Evolutionary conservation across 2,113 vertebrate genomes (phyloP), one percentile per base, ranked within the genome.

Genomic region (Anoura caudifer): DNA sequence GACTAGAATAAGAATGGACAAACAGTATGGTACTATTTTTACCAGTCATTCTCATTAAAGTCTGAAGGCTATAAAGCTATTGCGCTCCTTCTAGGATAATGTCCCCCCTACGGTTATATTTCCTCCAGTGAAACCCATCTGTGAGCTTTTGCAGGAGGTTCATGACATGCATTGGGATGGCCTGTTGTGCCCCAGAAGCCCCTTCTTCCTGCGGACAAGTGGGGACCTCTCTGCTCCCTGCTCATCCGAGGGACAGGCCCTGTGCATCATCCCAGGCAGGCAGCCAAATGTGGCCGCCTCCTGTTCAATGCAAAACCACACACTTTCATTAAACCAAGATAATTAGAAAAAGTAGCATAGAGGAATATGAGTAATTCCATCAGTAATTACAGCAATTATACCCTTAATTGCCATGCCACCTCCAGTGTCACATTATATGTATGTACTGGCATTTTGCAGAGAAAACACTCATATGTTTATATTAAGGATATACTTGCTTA

Each of bases 241-340:
- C 76, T 92, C 93, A 90, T 95, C 75, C 87, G 82, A 96, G 88
- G 87, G 83, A 92, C 81, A 81, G 95, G 72, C 80, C 69, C 84
- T n/a, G 65, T 93, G 63, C 93, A 89, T 95, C 96, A 90, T 94
- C 70, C 59, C 72, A 95, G 97, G 97, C 95, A 97, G 92, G 90
- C 80, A 52, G 96, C 96, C 97, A 97, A 97, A 96, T 92, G 95
- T 7, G 92, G 96, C 92, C 96, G 94, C 94, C 95, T 97, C 94
- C 96, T 97, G 94, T 93, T 97, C 92, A 80, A 81, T 63, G 90
- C 83, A 95, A 95, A 96, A 96, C 87, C 67, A 93, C 95, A 92
- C 96, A 97, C 95, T 97, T 97, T 95, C 97, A 97, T 98, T 97
- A 97, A 93, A 92, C 96, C 92, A 95, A 94, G 97, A 95, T 97